phyloP scores from a whole-genome alignment of 2,797 vertebrate genomes.

The Epinephelus coioides region DNA sequence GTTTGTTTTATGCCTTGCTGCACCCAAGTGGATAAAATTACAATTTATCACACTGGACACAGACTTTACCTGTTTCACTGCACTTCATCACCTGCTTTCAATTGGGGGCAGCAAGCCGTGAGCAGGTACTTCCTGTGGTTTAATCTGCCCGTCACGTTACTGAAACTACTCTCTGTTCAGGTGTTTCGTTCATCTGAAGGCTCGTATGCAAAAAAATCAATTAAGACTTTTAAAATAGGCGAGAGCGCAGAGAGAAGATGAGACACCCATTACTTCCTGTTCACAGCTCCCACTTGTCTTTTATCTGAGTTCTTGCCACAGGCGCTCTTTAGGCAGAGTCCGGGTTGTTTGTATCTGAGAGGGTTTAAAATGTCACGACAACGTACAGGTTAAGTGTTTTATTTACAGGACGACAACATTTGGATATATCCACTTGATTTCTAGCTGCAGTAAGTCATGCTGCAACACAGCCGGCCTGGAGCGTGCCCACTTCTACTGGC shows the following conservation, averaged over 20 bases:
- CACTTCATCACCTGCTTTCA: conserved; percentile 22
- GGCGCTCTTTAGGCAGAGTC: neutral
- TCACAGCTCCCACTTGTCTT: conserved; percentile 14
- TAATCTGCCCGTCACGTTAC: conserved; percentile 16
- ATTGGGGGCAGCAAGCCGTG: conserved; percentile 12
- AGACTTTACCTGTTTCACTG: conserved; percentile 27
- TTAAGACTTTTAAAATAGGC: conserved; percentile 11
- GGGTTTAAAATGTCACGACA: conserved; percentile 35
- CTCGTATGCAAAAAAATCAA: neutral
- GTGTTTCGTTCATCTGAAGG: neutral
- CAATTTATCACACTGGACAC: conserved; percentile 29
- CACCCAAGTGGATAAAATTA: conserved; percentile 25
- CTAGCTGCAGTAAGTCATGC: conserved; percentile 90
- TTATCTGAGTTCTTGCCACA: neutral
- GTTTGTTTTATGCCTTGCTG: conserved; percentile 34
- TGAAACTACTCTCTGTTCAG: conserved; percentile 1
- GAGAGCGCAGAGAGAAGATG: neutral
- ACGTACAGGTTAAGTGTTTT: conserved; percentile 66
- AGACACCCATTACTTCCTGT: neutral
- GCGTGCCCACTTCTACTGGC: conserved; percentile 25
- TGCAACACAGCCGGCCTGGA: conserved; percentile 64
- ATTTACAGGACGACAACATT: conserved; percentile 77
- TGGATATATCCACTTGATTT: conserved; percentile 90
- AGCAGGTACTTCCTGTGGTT: conserved; percentile 17
- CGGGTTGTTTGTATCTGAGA: too few species aligned